Evolutionary conservation across 1,140 invertebrate genomes (phyloP).

Genomic region (Hylaeus anthracinus): DNA sequence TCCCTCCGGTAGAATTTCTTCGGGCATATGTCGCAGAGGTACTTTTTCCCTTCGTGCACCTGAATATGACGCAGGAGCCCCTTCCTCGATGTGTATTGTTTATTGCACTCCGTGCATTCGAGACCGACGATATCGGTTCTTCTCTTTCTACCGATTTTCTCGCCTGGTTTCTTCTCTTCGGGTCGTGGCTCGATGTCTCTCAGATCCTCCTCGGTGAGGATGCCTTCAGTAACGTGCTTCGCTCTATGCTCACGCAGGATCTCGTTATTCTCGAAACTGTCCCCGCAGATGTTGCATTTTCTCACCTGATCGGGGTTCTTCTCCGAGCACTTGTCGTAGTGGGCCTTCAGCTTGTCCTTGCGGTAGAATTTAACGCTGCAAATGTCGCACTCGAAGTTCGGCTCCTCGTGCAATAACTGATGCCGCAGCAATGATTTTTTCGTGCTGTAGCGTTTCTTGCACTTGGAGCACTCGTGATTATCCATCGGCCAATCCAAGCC

Average conservation of each 20-base stretch:
- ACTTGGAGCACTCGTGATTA: conserved; percentile 76
- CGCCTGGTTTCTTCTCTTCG: conserved; percentile 70
- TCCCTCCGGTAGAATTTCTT: conserved; percentile 86
- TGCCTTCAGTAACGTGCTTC: conserved; percentile 78
- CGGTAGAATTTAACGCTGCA: conserved; percentile 79
- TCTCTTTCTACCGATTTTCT: conserved; percentile 74
- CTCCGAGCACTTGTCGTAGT: conserved; percentile 80
- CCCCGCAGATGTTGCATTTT: conserved; percentile 79
- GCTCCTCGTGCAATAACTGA: conserved; percentile 78
- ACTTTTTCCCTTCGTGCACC: conserved; percentile 85
- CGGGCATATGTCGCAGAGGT: conserved; percentile 85
- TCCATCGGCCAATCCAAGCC: conserved; percentile 79
- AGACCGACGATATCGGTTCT: conserved; percentile 78
- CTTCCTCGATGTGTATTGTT: conserved; percentile 84
- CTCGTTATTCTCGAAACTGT: conserved; percentile 79
- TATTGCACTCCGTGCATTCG: conserved; percentile 83
- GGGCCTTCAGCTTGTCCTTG: conserved; percentile 78
- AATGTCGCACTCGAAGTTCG: conserved; percentile 80
- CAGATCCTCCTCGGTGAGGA: conserved; percentile 77
- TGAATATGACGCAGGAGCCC: conserved; percentile 83
- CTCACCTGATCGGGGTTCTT: conserved; percentile 79
- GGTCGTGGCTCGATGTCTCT: conserved; percentile 75
- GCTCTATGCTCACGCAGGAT: conserved; percentile 74
- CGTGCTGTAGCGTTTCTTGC: conserved; percentile 78
- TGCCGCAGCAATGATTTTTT: conserved; percentile 78